phyloP scores from a whole-genome alignment of 2,797 vertebrate species.

The Pelodytes ibericus region DNA sequence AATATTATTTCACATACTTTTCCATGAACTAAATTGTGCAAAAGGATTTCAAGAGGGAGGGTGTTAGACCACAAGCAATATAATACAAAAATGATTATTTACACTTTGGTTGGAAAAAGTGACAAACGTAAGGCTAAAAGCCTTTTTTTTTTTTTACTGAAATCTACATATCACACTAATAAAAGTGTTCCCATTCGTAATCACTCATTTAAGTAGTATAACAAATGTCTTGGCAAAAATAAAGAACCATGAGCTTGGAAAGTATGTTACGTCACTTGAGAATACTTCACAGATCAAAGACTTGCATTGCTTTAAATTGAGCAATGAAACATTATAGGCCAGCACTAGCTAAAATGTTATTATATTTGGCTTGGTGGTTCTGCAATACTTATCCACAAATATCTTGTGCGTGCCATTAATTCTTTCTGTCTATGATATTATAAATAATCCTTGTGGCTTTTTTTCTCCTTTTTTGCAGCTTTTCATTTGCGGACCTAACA shows the following conservation, averaged over 20 bases:
- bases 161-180: background rate
- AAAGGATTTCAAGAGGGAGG: background rate
- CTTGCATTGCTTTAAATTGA: slow-evolving; percentile 48
- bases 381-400: slow-evolving; percentile 46
- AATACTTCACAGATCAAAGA: slow-evolving; percentile 47
- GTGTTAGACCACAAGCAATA: background rate
- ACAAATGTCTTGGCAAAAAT: slow-evolving; percentile 44
- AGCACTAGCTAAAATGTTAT: slow-evolving; percentile 49
- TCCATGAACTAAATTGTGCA: background rate
- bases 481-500: slow-evolving; percentile 38
- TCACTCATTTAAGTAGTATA: slow-evolving; percentile 24
- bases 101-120: background rate
- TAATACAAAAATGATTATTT: background rate
- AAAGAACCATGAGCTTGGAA: slow-evolving; percentile 44
- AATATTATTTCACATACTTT: slow-evolving; percentile 11
- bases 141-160: background rate
- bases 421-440: slow-evolving; percentile 47
- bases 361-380: slow-evolving; percentile 50
- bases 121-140: background rate
- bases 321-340: slow-evolving; percentile 45
- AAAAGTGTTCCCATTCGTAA: slow-evolving; percentile 12
- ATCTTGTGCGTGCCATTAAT: slow-evolving; percentile 54
- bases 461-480: slow-evolving; percentile 21
- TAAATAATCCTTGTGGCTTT: slow-evolving; percentile 36
- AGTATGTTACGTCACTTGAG: slow-evolving; percentile 42